Base-by-base conservation (phyloP, 1,140 invertebrate species). In the Papilio helenus region DNA sequence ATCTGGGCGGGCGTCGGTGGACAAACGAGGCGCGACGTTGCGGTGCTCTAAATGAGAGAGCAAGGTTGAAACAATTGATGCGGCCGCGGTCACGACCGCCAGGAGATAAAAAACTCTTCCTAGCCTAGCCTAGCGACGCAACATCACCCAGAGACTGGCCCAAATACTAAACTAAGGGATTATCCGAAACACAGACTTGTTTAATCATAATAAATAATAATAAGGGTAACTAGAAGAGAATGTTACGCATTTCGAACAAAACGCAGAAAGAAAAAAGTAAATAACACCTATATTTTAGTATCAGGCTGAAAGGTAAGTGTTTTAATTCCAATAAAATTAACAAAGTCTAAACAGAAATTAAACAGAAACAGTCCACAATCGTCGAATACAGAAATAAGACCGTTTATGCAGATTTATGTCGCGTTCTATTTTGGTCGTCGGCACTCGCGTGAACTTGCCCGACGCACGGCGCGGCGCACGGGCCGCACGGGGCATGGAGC, bases 401-500 rank as follows among this genome's bases (percentile, higher is more conserved):
- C 88, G 90, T 92, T 93, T 92, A 92, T 92, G 90, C 88, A 92
- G 89, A 92, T 93, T 92, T 92, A 92, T 92, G 90, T 93, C 91
- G 92, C 86, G 86, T 76, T 92, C 89, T 92, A 93, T 93, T 92
- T 92, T 85, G 61, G 86, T 86, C 88, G 72, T 82, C 44, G 82
- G 85, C 83, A 85, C 74, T 81, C 79, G 85, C 88, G 85, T 92
- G 88, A 91, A 89, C 88, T 92, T 92, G 89, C 80, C 79, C 85
- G 85, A 72, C 61, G 82, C 80, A 83, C 83, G 80, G 81, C 80
- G 82, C 61, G 80, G 82, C 80, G 79, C 61, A 79, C 20, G 39
- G 79, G 58, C 81, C 81, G 80, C 80, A 82, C 81, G 84, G 83
- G 79, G 76, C 76, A 29, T 16, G 55, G 29, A 65, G 51, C 51